phyloP scores from a whole-genome alignment of 2,797 vertebrate species.

The Molossus molossus region DNA sequence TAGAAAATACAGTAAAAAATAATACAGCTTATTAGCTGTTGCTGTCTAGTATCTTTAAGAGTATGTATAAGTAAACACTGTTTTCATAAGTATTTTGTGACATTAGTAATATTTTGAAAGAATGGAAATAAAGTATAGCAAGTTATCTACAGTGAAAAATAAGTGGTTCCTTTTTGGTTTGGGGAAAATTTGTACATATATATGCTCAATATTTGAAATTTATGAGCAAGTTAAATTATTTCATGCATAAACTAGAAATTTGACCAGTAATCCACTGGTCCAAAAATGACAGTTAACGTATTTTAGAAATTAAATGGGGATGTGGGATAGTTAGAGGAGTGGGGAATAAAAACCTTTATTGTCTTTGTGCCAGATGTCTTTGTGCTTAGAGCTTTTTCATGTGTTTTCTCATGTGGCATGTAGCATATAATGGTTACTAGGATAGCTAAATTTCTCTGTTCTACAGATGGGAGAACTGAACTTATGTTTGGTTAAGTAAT shows the following conservation, averaged over 20 bases:
- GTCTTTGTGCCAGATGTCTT: neutral
- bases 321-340: neutral
- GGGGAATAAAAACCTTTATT: neutral
- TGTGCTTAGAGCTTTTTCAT: constrained; percentile 21
- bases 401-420: neutral
- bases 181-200: neutral
- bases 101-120: constrained; percentile 39
- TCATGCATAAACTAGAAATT: constrained; percentile 17
- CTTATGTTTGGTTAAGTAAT: constrained; percentile 36
- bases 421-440: constrained; percentile 34
- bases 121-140: neutral
- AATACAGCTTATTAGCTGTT: neutral
- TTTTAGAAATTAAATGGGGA: constrained; percentile 54
- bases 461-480: constrained; percentile 30
- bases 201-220: constrained; percentile 32
- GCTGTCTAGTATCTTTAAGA: constrained; percentile 9
- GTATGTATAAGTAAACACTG: neutral
- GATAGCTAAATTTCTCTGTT: constrained; percentile 42
- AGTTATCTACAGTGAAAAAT: constrained; percentile 23
- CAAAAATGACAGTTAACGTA: constrained; percentile 37
- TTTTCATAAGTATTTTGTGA: constrained; percentile 43
- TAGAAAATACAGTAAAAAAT: constrained; percentile 19
- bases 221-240: constrained; percentile 49
- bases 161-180: constrained; percentile 47
- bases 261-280: neutral